Conservation (phyloP, 2,888 invertebrate genomes). For the Embidobia sp. region DNA sequence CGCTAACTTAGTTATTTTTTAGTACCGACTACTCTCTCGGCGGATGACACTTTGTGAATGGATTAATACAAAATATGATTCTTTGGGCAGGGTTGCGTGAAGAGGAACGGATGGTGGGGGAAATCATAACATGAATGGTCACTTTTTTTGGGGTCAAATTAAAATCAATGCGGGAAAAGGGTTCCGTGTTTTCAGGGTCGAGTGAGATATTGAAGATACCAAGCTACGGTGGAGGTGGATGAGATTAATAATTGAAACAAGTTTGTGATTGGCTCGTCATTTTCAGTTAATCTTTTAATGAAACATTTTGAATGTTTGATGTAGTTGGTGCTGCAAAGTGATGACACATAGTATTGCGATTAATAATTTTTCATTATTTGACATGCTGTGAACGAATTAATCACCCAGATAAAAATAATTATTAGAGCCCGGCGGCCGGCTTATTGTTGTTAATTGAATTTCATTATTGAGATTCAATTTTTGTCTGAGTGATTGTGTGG, state of each 20-base stretch:
- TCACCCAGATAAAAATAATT: conserved; percentile 42
- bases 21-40: conserved; percentile 30
- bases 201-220: conserved; percentile 15
- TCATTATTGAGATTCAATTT: conserved; percentile 26
- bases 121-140: too few species aligned
- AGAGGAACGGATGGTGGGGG: too few species aligned
- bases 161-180: conserved; percentile 1
- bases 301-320: conserved; percentile 11
- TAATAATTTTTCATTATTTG: conserved; percentile 26
- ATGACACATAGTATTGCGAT: conserved; percentile 42
- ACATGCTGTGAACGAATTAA: conserved; percentile 39
- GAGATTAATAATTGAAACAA: conserved; percentile 16
- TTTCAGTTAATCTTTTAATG: conserved; percentile 26
- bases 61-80: conserved; percentile 44
- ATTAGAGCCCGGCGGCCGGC: background rate
- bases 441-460: conserved; percentile 23
- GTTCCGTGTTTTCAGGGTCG: conserved; percentile 5
- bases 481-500: conserved; percentile 44
- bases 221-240: conserved; percentile 18
- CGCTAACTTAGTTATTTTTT: conserved; percentile 29
- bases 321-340: conserved; percentile 37
- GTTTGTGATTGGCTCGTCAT: conserved; percentile 19
- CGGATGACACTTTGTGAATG: conserved; percentile 45
- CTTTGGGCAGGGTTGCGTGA: too few species aligned
- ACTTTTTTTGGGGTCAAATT: too few species aligned